Percentiles rank a stretch among this genome's conserved stretches.
These are phyloP conservation scores for Leptinotarsa juncta DNA, from an alignment of 2,888 invertebrate species.

Conservation along the genomic window DNA sequence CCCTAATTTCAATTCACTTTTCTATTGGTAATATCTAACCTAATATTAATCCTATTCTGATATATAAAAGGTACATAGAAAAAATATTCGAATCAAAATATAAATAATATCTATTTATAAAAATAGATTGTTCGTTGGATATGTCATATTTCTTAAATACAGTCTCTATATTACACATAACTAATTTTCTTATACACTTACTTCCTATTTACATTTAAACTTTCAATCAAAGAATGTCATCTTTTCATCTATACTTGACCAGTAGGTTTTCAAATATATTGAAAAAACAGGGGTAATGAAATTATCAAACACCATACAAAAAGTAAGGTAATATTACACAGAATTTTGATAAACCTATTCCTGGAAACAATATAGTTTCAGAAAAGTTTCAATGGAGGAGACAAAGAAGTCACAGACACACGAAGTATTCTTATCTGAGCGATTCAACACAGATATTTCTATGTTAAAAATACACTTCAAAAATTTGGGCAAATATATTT, in stretches of 20 bases:
- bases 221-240: neutral
- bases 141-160: neutral
- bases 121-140: neutral
- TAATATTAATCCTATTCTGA: neutral
- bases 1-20: too few species aligned
- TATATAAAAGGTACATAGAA: neutral
- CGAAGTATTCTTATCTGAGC: neutral
- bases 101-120: neutral
- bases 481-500: neutral
- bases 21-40: neutral
- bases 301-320: too few species aligned
- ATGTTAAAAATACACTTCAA: neutral
- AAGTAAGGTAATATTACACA: too few species aligned
- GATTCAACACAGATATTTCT: neutral
- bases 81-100: neutral
- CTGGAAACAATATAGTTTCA: neutral
- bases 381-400: neutral
- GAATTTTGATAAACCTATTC: too few species aligned
- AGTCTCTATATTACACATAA: conserved; percentile 13
- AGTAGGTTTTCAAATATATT: too few species aligned
- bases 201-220: neutral
- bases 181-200: conserved; percentile 15
- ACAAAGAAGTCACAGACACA: too few species aligned
- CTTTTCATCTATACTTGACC: too few species aligned
- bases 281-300: too few species aligned